Evolutionary conservation across 2,888 invertebrate genomes (phyloP).

Genomic region (Zelleria hepariella): DNA sequence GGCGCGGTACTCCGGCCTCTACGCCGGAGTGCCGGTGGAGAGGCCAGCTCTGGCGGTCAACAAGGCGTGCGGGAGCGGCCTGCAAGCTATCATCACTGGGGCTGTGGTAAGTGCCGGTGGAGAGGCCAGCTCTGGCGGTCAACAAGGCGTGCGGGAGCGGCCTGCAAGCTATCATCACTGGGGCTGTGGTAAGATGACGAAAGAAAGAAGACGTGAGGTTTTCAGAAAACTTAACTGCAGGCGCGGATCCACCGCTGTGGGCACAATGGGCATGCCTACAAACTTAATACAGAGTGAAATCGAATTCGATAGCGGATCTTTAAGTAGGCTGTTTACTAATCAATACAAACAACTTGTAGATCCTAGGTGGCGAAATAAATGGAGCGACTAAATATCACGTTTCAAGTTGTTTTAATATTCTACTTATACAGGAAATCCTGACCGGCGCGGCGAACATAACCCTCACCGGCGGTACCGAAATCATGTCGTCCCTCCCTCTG

Average conservation of each 20-base stretch:
- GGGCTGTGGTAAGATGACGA: constrained; percentile 24
- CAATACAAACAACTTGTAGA: no score
- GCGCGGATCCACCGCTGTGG: background rate
- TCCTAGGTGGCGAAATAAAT: no score
- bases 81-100: constrained; percentile 91
- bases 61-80: constrained; percentile 95
- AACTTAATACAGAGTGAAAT: no score
- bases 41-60: constrained; percentile 92
- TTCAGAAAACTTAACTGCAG: no score
- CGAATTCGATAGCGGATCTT: no score
- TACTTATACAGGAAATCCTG: constrained; percentile 86
- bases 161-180: constrained; percentile 92
- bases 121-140: constrained; percentile 88
- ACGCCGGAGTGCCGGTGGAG: constrained; percentile 86
- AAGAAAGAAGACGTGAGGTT: background rate
- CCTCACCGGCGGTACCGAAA: constrained; percentile 92
- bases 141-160: constrained; percentile 97
- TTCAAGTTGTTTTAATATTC: no score
- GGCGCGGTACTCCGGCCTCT: constrained; percentile 87
- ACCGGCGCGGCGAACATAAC: constrained; percentile 86
- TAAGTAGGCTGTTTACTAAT: no score
- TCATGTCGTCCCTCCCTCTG: constrained; percentile 93
- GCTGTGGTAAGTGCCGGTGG: constrained; percentile 88
- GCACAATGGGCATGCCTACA: no score
- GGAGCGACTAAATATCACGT: no score